Conservation (phyloP, 1,140 invertebrate genomes). For the Drosophila sp. region DNA sequence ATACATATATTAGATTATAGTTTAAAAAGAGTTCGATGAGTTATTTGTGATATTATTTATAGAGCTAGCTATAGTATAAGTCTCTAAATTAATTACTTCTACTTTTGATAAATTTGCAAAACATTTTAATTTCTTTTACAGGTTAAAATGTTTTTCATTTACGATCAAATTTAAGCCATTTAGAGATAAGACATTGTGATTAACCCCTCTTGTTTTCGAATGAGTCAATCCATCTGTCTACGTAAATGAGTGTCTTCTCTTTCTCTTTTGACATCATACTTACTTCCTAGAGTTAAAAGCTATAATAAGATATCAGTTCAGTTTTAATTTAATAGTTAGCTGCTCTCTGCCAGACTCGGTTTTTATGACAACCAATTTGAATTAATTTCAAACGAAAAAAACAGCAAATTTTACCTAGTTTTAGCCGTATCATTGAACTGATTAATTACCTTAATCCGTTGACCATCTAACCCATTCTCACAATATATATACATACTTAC, state of each 20-base stretch:
- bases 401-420: slow-evolving; percentile 5
- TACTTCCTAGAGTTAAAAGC: neutral
- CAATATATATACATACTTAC: slow-evolving; percentile 67
- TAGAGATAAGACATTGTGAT: too few species aligned
- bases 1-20: too few species aligned
- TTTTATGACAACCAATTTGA: slow-evolving; percentile 7
- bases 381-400: slow-evolving; percentile 1
- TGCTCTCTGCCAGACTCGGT: neutral
- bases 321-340: slow-evolving; percentile 5
- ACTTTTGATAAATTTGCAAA: too few species aligned
- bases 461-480: slow-evolving; percentile 11
- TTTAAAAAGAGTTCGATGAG: too few species aligned
- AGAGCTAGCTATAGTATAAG: too few species aligned
- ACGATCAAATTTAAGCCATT: too few species aligned
- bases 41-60: too few species aligned
- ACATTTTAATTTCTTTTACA: too few species aligned
- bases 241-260: neutral
- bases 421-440: slow-evolving; percentile 5
- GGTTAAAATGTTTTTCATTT: too few species aligned
- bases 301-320: slow-evolving; percentile 3
- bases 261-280: slow-evolving; percentile 1
- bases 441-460: slow-evolving; percentile 3
- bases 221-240: neutral
- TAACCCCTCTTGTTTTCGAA: neutral
- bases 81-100: too few species aligned